phyloP scores from a whole-genome alignment of 1,140 invertebrate species.

The Heliothis subflexa region DNA sequence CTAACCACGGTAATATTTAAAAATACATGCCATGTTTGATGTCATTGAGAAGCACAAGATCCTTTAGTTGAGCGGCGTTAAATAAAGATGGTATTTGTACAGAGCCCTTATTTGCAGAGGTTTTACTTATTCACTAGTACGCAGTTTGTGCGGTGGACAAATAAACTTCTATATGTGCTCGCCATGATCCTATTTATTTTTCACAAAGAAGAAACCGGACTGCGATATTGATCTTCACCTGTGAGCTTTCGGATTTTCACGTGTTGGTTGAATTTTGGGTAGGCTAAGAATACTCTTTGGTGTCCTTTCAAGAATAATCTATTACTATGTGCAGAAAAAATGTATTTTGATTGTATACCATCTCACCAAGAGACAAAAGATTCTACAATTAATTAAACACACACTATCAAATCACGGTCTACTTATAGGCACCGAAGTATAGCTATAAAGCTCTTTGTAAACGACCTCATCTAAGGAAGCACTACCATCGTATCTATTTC shows the following conservation, averaged over 20 bases:
- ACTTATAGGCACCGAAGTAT: too few species aligned
- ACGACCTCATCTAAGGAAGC: too few species aligned
- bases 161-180: conserved; percentile 17
- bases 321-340: too few species aligned
- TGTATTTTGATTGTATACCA: too few species aligned
- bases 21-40: neutral
- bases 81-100: conserved; percentile 32
- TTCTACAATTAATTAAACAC: too few species aligned
- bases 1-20: neutral
- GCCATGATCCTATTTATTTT: conserved; percentile 35
- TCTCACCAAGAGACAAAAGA: too few species aligned
- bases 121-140: conserved; percentile 31
- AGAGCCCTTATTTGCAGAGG: conserved; percentile 34
- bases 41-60: neutral
- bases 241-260: neutral
- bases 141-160: conserved; percentile 31
- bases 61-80: conserved; percentile 19
- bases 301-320: too few species aligned
- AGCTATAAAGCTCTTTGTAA: too few species aligned
- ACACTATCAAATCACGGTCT: too few species aligned
- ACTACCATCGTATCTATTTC: too few species aligned
- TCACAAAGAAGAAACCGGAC: conserved; percentile 24
- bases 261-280: neutral
- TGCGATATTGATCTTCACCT: conserved; percentile 10
- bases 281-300: too few species aligned